A percentile compares a stretch with the other conserved stretches of the same genome.
phyloP scores from a whole-genome alignment of 2,113 vertebrate genomes.

The Scortum barcoo region DNA sequence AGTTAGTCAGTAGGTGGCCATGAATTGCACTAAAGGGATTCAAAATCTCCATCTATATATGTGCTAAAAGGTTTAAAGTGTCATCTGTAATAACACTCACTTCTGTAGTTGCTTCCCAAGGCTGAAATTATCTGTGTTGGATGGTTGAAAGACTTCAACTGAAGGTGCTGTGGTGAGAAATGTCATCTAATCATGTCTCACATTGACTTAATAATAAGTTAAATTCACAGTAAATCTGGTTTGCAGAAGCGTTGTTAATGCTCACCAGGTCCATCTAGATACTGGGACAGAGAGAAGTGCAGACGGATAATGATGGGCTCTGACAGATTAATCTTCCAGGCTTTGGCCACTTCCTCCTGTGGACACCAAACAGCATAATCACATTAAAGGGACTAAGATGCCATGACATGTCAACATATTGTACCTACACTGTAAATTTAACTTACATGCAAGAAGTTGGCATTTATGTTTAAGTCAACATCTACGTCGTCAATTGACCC shows the following conservation, averaged over 20 bases:
- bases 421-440: background rate
- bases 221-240: background rate
- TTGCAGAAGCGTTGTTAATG: background rate
- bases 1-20: background rate
- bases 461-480: slow-evolving; percentile 91
- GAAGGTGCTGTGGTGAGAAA: slow-evolving; percentile 86
- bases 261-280: slow-evolving; percentile 95
- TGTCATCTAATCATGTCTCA: slow-evolving; percentile 4
- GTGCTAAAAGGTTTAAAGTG: background rate
- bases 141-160: slow-evolving; percentile 94
- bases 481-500: slow-evolving; percentile 92
- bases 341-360: slow-evolving; percentile 90
- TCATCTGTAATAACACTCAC: slow-evolving; percentile 78
- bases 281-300: slow-evolving; percentile 92
- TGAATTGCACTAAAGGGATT: background rate
- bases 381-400: background rate
- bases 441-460: slow-evolving; percentile 92
- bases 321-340: slow-evolving; percentile 91
- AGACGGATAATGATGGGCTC: slow-evolving; percentile 92
- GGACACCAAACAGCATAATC: slow-evolving; percentile 19
- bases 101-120: slow-evolving; percentile 93
- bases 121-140: slow-evolving; percentile 90
- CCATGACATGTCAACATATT: background rate
- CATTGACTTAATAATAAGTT: background rate
- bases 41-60: background rate